These are phyloP conservation scores for Amphimallon solstitiale DNA, from an alignment of 2,888 invertebrate genomes.

Conservation along the genomic window DNA sequence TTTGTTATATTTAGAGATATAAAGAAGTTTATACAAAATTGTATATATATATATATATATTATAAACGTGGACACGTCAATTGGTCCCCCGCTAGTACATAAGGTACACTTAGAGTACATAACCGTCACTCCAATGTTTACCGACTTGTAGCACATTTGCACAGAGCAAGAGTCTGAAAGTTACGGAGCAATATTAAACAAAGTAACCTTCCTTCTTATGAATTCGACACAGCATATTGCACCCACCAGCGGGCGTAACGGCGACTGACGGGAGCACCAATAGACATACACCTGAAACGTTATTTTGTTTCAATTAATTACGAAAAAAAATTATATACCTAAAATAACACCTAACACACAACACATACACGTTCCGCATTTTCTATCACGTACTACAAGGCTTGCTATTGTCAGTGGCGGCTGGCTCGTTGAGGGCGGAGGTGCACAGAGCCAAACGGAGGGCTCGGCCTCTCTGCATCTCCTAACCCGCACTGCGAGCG, in stretches of 20 bases:
- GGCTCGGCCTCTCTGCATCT: constrained; percentile 52
- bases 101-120: constrained; percentile 52
- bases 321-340: constrained; percentile 25
- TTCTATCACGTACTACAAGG: constrained; percentile 50
- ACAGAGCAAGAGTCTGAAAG: constrained; percentile 60
- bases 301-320: constrained; percentile 31
- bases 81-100: constrained; percentile 52
- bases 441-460: constrained; percentile 50
- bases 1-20: no score
- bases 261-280: constrained; percentile 51
- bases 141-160: constrained; percentile 60
- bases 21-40: not conserved
- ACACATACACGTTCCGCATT: constrained; percentile 43
- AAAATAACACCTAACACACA: constrained; percentile 32
- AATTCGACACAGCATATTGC: constrained; percentile 48
- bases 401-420: constrained; percentile 61
- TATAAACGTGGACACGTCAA: constrained; percentile 29
- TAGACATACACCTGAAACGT: constrained; percentile 29
- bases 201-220: constrained; percentile 58
- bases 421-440: constrained; percentile 58
- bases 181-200: constrained; percentile 57
- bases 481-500: constrained; percentile 59
- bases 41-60: no score
- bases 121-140: constrained; percentile 57
- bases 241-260: constrained; percentile 50